These are phyloP conservation scores for Zosterops pallidus DNA, from an alignment of 2,113 vertebrate species.

Conservation along the genomic window DNA sequence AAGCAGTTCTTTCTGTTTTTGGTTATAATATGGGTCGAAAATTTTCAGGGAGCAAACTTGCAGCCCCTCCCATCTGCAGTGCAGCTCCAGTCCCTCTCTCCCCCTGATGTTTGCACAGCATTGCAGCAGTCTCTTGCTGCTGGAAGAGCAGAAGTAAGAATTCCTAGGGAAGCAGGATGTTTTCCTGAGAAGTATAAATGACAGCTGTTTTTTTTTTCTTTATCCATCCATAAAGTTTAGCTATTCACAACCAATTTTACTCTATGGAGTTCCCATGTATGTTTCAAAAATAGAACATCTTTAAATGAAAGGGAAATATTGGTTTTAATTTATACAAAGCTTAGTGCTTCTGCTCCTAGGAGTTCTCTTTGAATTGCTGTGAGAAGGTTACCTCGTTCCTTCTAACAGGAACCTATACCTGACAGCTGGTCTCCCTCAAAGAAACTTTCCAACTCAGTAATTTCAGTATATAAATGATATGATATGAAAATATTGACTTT, in stretches of 20 bases:
- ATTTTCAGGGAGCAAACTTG: not conserved
- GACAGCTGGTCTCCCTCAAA: not conserved
- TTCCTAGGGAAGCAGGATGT: not conserved
- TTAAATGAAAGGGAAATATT: slow-evolving; percentile 17
- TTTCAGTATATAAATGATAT: not conserved
- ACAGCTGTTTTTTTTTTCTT: not conserved
- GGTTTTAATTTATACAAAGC: not conserved
- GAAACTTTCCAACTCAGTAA: not conserved
- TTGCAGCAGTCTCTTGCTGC: not conserved
- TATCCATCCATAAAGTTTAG: not conserved
- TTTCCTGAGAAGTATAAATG: not conserved
- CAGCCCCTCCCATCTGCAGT: not conserved
- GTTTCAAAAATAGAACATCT: not conserved
- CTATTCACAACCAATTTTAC: slow-evolving; percentile 12
- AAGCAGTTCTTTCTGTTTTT: not conserved
- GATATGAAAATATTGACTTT: not conserved
- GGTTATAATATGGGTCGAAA: not conserved
- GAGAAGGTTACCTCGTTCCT: not conserved
- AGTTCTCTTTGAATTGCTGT: not conserved
- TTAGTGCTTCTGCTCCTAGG: not conserved
- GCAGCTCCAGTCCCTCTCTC: not conserved
- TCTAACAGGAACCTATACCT: not conserved
- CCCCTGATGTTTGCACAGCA: not conserved
- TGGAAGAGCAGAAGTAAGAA: not conserved
- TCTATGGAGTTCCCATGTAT: not conserved